Evolutionary conservation across 2,113 vertebrate genomes (phyloP).

Genomic region (Genyomyrus donnyi): DNA sequence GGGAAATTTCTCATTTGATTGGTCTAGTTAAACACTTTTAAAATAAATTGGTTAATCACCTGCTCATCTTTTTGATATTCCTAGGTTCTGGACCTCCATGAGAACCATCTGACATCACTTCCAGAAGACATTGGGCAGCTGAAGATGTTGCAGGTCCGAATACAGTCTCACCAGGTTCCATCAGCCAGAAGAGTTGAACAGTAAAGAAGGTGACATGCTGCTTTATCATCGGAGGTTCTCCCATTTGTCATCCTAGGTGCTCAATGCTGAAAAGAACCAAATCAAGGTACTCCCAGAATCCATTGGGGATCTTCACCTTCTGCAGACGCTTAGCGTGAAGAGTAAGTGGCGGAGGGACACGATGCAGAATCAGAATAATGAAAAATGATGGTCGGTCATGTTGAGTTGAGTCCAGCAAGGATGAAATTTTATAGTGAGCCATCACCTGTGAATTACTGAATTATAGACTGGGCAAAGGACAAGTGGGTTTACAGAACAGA

Average conservation of each 20-base stretch:
- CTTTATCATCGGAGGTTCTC: background rate
- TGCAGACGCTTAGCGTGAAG: conserved; percentile 84
- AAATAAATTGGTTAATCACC: background rate
- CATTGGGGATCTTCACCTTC: conserved; percentile 66
- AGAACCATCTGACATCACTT: conserved; percentile 76
- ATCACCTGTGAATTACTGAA: background rate
- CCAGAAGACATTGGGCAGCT: conserved; percentile 80
- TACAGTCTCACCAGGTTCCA: background rate
- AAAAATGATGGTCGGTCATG: background rate
- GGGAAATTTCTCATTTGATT: background rate
- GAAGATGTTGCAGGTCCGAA: conserved; percentile 64
- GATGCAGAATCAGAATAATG: background rate
- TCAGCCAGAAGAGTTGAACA: background rate
- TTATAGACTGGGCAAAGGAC: background rate
- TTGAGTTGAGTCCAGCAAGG: background rate
- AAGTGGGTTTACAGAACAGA: background rate
- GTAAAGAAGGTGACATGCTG: background rate
- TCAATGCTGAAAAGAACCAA: conserved; percentile 82
- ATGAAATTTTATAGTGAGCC: background rate
- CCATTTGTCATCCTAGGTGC: conserved; percentile 62
- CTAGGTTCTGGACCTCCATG: conserved; percentile 87
- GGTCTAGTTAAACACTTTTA: background rate
- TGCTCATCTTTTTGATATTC: conserved; percentile 10
- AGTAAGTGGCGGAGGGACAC: conserved; percentile 51
- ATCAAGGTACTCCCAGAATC: conserved; percentile 74